Percentiles rank a stretch among this genome's conserved stretches.
Evolutionary conservation across 2,113 vertebrate genomes (phyloP).

Genomic region (Gambusia affinis): DNA sequence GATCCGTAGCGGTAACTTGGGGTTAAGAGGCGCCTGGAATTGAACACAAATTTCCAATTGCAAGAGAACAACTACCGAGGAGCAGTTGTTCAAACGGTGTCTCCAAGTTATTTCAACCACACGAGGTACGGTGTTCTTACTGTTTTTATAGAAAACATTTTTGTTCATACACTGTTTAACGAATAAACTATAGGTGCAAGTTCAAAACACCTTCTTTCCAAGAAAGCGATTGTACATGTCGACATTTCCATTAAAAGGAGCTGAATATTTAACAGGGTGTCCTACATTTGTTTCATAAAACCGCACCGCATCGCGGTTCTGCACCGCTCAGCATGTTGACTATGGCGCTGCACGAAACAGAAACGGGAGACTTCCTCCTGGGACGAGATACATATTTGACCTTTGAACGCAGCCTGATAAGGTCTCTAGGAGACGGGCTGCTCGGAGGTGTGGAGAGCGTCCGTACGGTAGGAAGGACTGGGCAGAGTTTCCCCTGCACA

Average conservation of each 20-base stretch:
- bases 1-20: too few species aligned
- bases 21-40: too few species aligned
- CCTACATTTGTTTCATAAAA: neutral
- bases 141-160: neutral
- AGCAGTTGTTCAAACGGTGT: neutral
- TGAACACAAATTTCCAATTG: too few species aligned
- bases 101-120: neutral
- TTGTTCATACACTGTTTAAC: too few species aligned
- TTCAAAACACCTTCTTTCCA: neutral
- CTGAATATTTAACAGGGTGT: neutral
- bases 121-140: neutral
- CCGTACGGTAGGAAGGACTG: conserved; percentile 63
- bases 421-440: conserved; percentile 44
- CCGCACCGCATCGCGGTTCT: neutral
- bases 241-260: too few species aligned
- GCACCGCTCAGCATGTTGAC: neutral
- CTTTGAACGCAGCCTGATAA: conserved; percentile 48
- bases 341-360: neutral
- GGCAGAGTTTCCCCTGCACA: conserved; percentile 73
- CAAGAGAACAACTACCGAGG: too few species aligned
- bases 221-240: neutral
- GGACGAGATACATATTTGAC: conserved; percentile 30
- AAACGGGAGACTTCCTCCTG: conserved; percentile 32
- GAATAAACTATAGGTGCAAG: neutral
- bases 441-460: conserved; percentile 56